phyloP scores from a whole-genome alignment of 1,140 invertebrate species.

The Pissodes strobi region DNA sequence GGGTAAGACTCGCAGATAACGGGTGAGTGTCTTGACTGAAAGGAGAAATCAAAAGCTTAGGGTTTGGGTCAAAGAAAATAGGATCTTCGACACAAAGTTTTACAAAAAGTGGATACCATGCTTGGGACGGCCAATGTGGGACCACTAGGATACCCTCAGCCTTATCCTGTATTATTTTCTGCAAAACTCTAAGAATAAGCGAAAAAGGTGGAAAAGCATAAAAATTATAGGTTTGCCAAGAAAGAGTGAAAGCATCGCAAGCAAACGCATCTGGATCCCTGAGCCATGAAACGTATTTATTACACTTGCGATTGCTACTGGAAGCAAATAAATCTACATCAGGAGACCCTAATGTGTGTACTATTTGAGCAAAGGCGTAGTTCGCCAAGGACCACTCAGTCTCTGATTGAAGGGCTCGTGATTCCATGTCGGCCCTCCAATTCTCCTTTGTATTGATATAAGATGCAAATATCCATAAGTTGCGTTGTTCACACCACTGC shows the following conservation, averaged over 20 bases:
- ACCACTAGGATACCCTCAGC: conserved; percentile 41
- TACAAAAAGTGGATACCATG: conserved; percentile 44
- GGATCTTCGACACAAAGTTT: conserved; percentile 3
- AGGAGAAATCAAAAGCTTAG: conserved; percentile 12
- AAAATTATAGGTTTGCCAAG: not conserved
- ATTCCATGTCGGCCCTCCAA: no score
- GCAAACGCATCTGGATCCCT: conserved; percentile 1
- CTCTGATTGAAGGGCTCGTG: no score
- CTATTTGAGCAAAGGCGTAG: no score
- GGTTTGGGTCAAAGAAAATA: conserved; percentile 19
- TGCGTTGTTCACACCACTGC: no score
- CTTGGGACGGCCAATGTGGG: conserved; percentile 42
- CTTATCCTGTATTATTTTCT: conserved; percentile 39
- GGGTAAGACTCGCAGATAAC: no score
- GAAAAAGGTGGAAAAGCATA: not conserved
- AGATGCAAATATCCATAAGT: no score
- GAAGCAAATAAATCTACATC: conserved; percentile 4
- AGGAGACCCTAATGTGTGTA: no score
- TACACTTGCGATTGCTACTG: not conserved
- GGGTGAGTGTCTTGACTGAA: conserved; percentile 6
- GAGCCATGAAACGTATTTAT: not conserved
- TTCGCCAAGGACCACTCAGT: no score
- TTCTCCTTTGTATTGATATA: no score
- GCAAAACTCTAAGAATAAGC: conserved; percentile 1
- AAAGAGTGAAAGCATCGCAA: not conserved